phyloP scores from a whole-genome alignment of 2,797 vertebrate genomes.

The Betta splendens region DNA sequence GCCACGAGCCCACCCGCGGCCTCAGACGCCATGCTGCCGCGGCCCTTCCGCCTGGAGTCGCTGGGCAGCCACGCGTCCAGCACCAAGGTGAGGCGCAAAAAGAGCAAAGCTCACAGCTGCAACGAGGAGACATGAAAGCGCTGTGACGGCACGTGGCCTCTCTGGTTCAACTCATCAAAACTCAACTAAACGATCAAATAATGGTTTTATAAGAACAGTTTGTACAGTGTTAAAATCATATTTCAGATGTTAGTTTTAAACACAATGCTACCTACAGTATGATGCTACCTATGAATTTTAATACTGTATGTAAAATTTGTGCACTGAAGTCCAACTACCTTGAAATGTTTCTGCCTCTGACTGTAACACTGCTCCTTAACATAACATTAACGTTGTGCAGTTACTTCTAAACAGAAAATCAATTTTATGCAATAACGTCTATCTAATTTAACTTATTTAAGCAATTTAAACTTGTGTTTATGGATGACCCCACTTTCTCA shows the following conservation, averaged over 20 bases:
- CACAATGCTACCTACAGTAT: constrained; percentile 15
- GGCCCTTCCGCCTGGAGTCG: constrained; percentile 89
- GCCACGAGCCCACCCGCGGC: constrained; percentile 36
- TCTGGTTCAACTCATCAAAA: too few relatives aligned
- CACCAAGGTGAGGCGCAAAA: constrained; percentile 83
- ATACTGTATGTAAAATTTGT: constrained; percentile 1
- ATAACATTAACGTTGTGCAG: neutral
- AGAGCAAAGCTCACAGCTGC: constrained; percentile 75
- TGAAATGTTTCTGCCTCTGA: constrained; percentile 1
- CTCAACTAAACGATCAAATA: neutral
- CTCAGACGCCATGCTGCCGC: constrained; percentile 78
- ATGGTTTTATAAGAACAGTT: neutral
- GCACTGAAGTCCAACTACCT: neutral
- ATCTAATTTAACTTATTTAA: too few relatives aligned
- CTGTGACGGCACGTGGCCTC: neutral
- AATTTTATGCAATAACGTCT: neutral
- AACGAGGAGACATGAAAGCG: constrained; percentile 62
- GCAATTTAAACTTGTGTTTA: neutral
- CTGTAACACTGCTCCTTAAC: neutral
- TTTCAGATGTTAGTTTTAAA: constrained; percentile 27
- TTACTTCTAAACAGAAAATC: constrained; percentile 22
- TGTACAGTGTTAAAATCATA: neutral
- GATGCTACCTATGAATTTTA: neutral
- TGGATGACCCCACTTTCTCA: neutral
- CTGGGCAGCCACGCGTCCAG: constrained; percentile 67